A percentile compares a stretch with the other conserved stretches of the same genome.
Conservation (phyloP, 1,140 invertebrate species). For the Reticulitermes speratus region DNA sequence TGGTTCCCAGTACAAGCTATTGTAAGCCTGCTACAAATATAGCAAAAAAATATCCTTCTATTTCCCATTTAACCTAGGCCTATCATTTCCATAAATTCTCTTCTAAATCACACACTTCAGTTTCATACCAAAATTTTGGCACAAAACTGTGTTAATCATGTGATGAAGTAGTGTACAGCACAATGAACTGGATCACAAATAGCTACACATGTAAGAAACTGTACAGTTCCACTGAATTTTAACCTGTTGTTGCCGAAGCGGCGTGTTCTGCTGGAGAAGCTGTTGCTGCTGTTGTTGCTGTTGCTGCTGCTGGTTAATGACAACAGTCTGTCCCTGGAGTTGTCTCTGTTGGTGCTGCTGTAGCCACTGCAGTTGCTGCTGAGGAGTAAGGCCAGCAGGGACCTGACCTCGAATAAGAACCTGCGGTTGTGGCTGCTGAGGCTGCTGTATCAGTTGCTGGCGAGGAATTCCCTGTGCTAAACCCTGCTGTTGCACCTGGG, state of each 20-base stretch:
- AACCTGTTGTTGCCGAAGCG: constrained; percentile 38
- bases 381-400: constrained; percentile 59
- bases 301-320: constrained; percentile 5
- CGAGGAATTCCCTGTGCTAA: neutral
- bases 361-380: constrained; percentile 66
- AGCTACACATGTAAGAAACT: too few species aligned
- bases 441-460: neutral
- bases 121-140: too few species aligned
- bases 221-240: too few species aligned
- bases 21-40: too few species aligned
- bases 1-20: too few species aligned
- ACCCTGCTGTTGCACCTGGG: constrained; percentile 13
- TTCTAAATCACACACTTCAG: too few species aligned
- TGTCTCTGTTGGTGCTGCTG: constrained; percentile 44
- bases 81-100: too few species aligned
- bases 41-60: too few species aligned
- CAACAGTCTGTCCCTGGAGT: constrained; percentile 35
- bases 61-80: too few species aligned
- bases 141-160: too few species aligned
- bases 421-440: constrained; percentile 29
- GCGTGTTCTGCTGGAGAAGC: constrained; percentile 40
- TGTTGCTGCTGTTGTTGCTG: constrained; percentile 30
- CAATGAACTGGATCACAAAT: too few species aligned
- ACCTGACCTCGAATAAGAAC: constrained; percentile 51
- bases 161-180: too few species aligned